phyloP scores from a whole-genome alignment of 2,888 invertebrate species.

The Caenorhabditis japonica region DNA sequence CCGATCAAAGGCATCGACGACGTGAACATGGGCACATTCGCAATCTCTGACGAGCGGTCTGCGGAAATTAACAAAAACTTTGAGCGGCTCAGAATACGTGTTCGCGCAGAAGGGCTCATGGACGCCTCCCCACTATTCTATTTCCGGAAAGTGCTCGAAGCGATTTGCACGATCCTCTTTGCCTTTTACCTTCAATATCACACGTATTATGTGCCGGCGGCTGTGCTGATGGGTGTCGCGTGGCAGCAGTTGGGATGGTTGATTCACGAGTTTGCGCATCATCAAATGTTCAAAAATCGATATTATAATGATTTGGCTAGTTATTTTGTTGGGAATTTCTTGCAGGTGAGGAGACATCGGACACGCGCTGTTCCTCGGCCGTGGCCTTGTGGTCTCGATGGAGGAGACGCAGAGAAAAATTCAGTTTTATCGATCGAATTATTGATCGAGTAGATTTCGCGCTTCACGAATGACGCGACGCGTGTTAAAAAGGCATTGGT shows the following conservation, averaged over 20 bases:
- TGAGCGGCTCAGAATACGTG: conserved; percentile 64
- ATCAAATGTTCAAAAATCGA: conserved; percentile 73
- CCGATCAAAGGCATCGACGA: conserved; percentile 65
- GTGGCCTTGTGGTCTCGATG: too few relatives aligned
- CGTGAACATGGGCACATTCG: conserved; percentile 73
- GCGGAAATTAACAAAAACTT: conserved; percentile 68
- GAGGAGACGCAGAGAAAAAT: too few relatives aligned
- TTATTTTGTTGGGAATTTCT: conserved; percentile 74
- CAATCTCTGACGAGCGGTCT: conserved; percentile 63
- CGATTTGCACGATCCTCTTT: conserved; percentile 62
- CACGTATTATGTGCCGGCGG: conserved; percentile 68
- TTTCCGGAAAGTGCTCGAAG: conserved; percentile 68
- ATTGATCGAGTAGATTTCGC: too few relatives aligned
- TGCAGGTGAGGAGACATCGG: conserved; percentile 61
- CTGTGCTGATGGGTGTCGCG: conserved; percentile 74
- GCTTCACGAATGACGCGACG: too few relatives aligned
- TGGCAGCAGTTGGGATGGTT: conserved; percentile 75
- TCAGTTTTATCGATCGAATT: too few relatives aligned
- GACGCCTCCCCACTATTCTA: conserved; percentile 68
- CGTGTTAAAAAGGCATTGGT: too few relatives aligned
- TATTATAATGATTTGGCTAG: conserved; percentile 66
- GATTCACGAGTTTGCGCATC: conserved; percentile 73
- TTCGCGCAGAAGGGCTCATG: conserved; percentile 68
- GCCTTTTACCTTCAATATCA: conserved; percentile 70
- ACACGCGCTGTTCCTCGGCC: too few relatives aligned